Base-by-base conservation (phyloP, 2,888 invertebrate genomes). In the Nomada lathburiana region DNA sequence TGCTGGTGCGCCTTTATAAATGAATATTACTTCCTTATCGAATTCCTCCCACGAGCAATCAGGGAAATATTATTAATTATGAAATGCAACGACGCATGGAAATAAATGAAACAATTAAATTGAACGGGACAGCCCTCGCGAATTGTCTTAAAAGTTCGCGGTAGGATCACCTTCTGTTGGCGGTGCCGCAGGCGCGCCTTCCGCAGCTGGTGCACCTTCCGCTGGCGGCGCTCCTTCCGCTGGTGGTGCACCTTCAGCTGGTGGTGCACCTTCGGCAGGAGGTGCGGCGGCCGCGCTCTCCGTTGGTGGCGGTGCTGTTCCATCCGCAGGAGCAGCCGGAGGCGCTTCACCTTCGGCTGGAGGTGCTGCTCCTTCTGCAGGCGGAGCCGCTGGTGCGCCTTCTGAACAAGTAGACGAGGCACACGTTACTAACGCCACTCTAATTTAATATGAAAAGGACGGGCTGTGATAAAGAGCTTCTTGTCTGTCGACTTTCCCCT, bases 151-250 rank as follows among this genome's bases (percentile, higher is more conserved):
- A 50, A 64, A 64, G 20, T 26, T 11, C 18, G 2, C 44, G 50
- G 0, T 23, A 23, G 67, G 82, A 23, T 77, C 87, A 74, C 90
- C 93, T 88, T 91, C 92, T 23, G 91, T 89, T 5, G 92, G 89
- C 65, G 87, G 86, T 50, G 86, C 86, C 36, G 89, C 88, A 65
- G 86, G 86, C 26, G 93, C 94, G 60, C 93, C 93, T 65, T 93
- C 94, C 0, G 93, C 91, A 10, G 94, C 92, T 67, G 94, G 91
- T 20, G 91, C 92, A 13, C 86, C 88, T 63, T 88, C 91, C 11
- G 86, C 89, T 3, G 90, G 82, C n/a, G 87, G 72, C 62, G 87
- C 89, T 57, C 84, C 90, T 71, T 89, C 90, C 18, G 84, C 50
- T 9, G 90, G 87, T 47, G 89, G 84, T 47, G 89, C 93, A 91